Evolutionary conservation across 1,140 invertebrate genomes (phyloP), one percentile per base, ranked within the genome.

Genomic region (Anoplophora glabripennis): DNA sequence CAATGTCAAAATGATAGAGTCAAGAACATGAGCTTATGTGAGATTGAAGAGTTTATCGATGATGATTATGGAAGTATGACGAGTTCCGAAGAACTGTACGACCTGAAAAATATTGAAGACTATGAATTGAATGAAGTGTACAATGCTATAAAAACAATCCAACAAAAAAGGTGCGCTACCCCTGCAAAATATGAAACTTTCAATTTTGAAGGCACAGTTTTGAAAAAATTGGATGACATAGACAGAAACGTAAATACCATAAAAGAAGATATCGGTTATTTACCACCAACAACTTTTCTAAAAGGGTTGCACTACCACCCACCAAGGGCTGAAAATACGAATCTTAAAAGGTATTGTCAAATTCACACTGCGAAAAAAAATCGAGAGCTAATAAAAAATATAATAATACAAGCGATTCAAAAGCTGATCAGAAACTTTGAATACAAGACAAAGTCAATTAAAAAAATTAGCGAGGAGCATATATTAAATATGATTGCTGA

Each of bases 51-150:
- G 10, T 45, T 45, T 11, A 15, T 45, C 10, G 42, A 45, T 17
- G 42, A 45, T 10, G 42, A 45, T 17, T 45, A 45, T 18, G n/a
- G 17, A 12, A 45, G 42, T 10, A 15, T 15, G n/a, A 45, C 42
- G 4, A 45, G 42, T 18, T 45, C 42, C 17, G 42, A 45, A 18
- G 42, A 45, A 45, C 4, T 45, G 42, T 28, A 28, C 21, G 42
- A 45, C 12, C 7, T 40, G 38, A 2, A 40, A 11, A 40, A 40
- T 11, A 40, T 8, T 8, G 38, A 40, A 8, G 38, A 40, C 4
- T 8, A 40, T 14, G 38, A 40, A 8, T 14, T 40, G 3, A 15
- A 40, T 4, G 38, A 40, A 8, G 8, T 40, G 2, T 40, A 15
- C 7, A 40, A 15, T n/a, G 38, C 38, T 3, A 11, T 40, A 11